Evolutionary conservation across 2,113 vertebrate species (phyloP), one percentile per base, ranked within the genome.

Genomic region (Caracal caracal): DNA sequence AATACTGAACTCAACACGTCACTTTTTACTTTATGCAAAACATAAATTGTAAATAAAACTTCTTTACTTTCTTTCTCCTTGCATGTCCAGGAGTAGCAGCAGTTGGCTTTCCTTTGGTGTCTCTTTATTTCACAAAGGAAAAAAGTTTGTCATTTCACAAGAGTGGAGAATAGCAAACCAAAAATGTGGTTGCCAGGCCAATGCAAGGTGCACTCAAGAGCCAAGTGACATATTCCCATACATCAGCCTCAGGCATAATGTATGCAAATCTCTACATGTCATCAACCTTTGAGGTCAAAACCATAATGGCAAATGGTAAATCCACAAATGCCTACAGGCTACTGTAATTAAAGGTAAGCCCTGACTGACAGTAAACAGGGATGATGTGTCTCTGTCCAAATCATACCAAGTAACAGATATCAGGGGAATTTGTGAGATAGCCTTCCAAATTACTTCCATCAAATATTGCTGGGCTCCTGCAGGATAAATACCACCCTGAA

Each of bases 21-120:
- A 35, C 26, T 40, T 10, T 66, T 28, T 9, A 66, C 28, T 65
- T 88, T 40, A n/a, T 11, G 35, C 11, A 75, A 75, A 92, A 61
- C 61, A 95, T 85, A 79, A 75, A 90, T 71, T 84, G 49, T 90
- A 79, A 51, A 65, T 65, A 86, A 80, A 65, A 81, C 10, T 68
- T 94, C 8, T 6, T 40, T 26, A 17, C 35, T 92, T 78, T 33
- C 24, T 73, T 73, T 85, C 65, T 80, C 66, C 12, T 33, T 85
- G 30, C 12, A 63, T 79, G 78, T 49, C 30, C 15, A 89, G n/a
- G 56, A 90, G 12, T 22, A 90, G 15, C 6, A 68, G 26, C 6
- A 68, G 26, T 37, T 84, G 51, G 11, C 6, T 82, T 87, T 80
- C 22, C 51, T 61, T 26, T 28, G 16, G 33, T 15, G 16, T 61